These are phyloP conservation scores for Pandion haliaetus DNA, from an alignment of 2,113 vertebrate genomes.

Conservation along the genomic window DNA sequence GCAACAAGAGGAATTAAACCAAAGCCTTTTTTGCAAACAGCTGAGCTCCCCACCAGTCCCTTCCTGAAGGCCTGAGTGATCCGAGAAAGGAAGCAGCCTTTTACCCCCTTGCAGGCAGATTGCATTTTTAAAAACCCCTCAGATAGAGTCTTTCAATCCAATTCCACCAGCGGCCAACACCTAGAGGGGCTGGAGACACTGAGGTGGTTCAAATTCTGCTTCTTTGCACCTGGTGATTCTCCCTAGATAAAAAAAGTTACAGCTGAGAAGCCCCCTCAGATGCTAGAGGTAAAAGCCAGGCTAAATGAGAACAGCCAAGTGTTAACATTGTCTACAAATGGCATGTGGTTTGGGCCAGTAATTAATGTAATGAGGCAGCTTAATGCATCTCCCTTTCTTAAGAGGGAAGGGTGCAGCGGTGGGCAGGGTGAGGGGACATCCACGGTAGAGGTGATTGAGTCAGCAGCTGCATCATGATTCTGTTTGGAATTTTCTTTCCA, in stretches of 20 bases:
- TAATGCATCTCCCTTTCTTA: constrained; percentile 71
- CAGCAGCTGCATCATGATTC: constrained; percentile 94
- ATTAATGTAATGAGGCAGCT: constrained; percentile 94
- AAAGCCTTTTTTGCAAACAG: constrained; percentile 48
- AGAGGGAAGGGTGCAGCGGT: constrained; percentile 65
- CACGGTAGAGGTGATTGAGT: constrained; percentile 64
- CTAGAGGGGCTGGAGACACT: not conserved
- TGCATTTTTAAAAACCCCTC: not conserved
- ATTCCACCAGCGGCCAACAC: not conserved
- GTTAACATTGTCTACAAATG: constrained; percentile 83
- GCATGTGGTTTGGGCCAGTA: constrained; percentile 75
- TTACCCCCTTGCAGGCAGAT: not conserved
- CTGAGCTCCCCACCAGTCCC: constrained; percentile 52
- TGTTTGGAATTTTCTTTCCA: constrained; percentile 69
- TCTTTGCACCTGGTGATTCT: constrained; percentile 99
- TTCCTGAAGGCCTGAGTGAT: constrained; percentile 28
- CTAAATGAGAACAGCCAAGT: constrained; percentile 87
- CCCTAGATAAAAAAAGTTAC: constrained; percentile 73
- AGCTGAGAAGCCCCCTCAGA: constrained; percentile 82
- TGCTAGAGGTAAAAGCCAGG: constrained; percentile 89
- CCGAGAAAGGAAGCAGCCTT: not conserved
- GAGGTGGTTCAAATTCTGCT: constrained; percentile 77
- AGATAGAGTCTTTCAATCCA: not conserved
- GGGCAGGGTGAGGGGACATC: constrained; percentile 61
- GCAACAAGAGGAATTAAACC: constrained; percentile 86